phyloP scores from a whole-genome alignment of 2,113 vertebrate genomes.

The Larimichthys crocea region DNA sequence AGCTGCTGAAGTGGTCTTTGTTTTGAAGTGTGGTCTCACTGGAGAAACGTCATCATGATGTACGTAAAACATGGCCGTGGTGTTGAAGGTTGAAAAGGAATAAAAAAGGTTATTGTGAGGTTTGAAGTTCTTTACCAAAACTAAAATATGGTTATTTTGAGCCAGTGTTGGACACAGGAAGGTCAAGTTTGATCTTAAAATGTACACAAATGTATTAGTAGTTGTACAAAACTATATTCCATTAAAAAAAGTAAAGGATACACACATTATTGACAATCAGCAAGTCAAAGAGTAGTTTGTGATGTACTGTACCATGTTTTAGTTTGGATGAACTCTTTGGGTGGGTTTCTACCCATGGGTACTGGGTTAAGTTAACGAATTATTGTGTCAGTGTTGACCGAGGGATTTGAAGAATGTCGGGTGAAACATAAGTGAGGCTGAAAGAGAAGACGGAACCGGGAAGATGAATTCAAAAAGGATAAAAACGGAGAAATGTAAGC shows the following conservation, averaged over 20 bases:
- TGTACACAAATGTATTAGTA: neutral
- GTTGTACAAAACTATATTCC: neutral
- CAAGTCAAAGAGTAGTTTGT: no score
- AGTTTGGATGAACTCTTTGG: no score
- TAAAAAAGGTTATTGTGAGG: neutral
- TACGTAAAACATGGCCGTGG: no score
- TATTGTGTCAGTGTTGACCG: neutral
- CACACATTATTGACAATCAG: neutral
- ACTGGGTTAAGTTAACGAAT: neutral
- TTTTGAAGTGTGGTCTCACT: conserved; percentile 54
- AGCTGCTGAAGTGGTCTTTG: conserved; percentile 78
- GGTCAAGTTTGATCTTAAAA: neutral
- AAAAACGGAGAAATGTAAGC: neutral
- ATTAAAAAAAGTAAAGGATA: neutral
- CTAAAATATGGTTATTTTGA: no score
- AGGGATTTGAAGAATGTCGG: neutral
- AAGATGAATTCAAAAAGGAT: neutral
- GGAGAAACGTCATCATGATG: neutral
- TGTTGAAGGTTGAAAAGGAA: no score
- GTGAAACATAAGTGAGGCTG: neutral
- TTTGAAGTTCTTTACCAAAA: no score
- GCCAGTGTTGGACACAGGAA: no score
- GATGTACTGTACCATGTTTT: no score
- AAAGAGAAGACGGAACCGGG: neutral
- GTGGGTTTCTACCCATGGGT: neutral